Base-by-base conservation (phyloP, 1,140 invertebrate species). In the Dolichoris vasculosae region DNA sequence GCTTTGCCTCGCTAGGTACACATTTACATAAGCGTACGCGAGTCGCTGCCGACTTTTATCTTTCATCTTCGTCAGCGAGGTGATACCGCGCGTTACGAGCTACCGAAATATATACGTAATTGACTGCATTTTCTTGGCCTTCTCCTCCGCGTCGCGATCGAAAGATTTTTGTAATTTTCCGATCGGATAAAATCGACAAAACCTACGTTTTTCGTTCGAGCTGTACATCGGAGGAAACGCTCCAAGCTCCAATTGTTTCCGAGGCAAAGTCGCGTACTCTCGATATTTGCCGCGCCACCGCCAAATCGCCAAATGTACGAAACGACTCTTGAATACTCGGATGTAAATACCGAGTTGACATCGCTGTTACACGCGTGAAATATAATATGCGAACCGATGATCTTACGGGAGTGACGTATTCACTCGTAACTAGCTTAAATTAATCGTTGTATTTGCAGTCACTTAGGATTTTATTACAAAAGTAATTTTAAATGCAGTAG, bases 391-490 rank as follows among this genome's bases (percentile, higher is more conserved):
- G 51, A 30, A 76, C 6, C 17, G 9, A 76, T 51, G 46, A 3
- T 51, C 46, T 76, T 51, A 13, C 23, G 8, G n/a, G 40, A 69
- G 32, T 69, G 67, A 69, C 67, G 67, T 69, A 69, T 38, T 69
- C 67, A 69, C 26, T 73, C 38, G n/a, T 59, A 78, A 55, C 51
- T 78, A 78, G 32, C 46, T 78, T 63, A 78, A 59, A 78, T 78
- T 78, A 78, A 78, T 78, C 23, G 76, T 63, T 38, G 20, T 26
- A 78, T 78, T 77, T 77, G 30, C 75, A 55, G 48, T 77, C 75
- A 55, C 15, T 55, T 77, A 48, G 46, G 30, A 43, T 77, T 77
- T 77, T 32, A 51, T n/a, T 32, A 30, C n/a, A 77, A 77, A 77
- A 77, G 35, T 55, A 80, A 80, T 40, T 80, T 64, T 43, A 64